These are phyloP conservation scores for Atrina japonica DNA, from an alignment of 2,888 invertebrate species.

Conservation along the genomic window DNA sequence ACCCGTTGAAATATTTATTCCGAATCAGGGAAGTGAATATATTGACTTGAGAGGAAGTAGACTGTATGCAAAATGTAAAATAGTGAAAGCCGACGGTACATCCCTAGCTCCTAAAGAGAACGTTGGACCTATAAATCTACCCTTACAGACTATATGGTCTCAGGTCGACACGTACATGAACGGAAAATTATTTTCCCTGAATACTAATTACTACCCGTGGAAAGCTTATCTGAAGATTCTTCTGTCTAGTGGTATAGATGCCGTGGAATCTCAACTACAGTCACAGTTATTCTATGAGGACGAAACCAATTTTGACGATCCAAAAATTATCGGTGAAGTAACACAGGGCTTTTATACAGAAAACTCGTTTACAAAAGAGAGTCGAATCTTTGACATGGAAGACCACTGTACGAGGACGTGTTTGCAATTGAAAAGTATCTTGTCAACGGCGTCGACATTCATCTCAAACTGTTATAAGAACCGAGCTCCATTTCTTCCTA, in stretches of 20 bases:
- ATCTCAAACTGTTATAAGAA: conserved; percentile 29
- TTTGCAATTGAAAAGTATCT: conserved; percentile 34
- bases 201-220: no score
- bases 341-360: conserved; percentile 23
- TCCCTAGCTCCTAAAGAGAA: conserved; percentile 22
- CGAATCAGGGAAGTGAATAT: no score
- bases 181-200: conserved; percentile 32
- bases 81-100: no score
- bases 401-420: conserved; percentile 31
- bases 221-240: conserved; percentile 35
- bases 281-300: conserved; percentile 17
- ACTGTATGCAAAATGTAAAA: conserved; percentile 26
- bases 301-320: conserved; percentile 17
- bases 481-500: conserved; percentile 16
- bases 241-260: no score
- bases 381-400: conserved; percentile 25
- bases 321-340: no score
- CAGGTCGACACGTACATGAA: no score
- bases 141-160: conserved; percentile 34
- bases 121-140: conserved; percentile 26
- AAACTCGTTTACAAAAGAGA: conserved; percentile 22
- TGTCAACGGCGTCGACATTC: conserved; percentile 34
- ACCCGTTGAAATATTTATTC: no score
- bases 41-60: conserved; percentile 25
- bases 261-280: no score